Percentiles rank a stretch among this genome's conserved stretches.
Conservation (phyloP, 1,140 invertebrate genomes). For the Heliconius nattereri region DNA sequence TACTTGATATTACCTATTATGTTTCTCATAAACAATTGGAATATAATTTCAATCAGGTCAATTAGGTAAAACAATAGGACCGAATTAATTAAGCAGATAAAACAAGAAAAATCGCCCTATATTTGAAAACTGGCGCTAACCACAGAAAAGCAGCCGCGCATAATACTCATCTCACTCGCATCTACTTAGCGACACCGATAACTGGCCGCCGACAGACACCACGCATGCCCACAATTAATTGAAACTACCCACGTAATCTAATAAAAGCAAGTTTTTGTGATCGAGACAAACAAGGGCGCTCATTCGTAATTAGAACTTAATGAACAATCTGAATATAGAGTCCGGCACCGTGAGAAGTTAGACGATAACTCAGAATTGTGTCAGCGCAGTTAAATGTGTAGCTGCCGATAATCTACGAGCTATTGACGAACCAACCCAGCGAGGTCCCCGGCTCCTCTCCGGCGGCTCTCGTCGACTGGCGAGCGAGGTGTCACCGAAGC, state of each 20-base stretch:
- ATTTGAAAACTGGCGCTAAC: conserved; percentile 54
- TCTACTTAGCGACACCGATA: conserved; percentile 75
- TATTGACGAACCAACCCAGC: conserved; percentile 58
- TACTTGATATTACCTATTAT: not conserved
- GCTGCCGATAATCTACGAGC: conserved; percentile 74
- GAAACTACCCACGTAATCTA: conserved; percentile 81
- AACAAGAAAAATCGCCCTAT: conserved; percentile 46
- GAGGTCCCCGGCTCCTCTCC: conserved; percentile 48
- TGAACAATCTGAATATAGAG: conserved; percentile 79
- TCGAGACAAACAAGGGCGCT: conserved; percentile 79
- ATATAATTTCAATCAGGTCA: conserved; percentile 35
- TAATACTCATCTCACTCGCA: conserved; percentile 70
- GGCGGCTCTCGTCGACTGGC: conserved; percentile 33
- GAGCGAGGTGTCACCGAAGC: conserved; percentile 44
- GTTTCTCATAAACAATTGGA: conserved; percentile 19
- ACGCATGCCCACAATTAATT: conserved; percentile 75
- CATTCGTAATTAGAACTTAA: conserved; percentile 81
- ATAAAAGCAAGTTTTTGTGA: conserved; percentile 78
- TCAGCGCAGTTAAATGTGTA: conserved; percentile 79
- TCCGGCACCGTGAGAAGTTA: conserved; percentile 76
- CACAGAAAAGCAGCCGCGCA: conserved; percentile 58
- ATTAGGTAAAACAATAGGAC: conserved; percentile 43
- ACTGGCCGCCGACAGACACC: conserved; percentile 72
- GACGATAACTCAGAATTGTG: conserved; percentile 78
- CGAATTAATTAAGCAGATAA: conserved; percentile 44